A percentile compares a stretch with the other conserved stretches of the same genome.
These are phyloP conservation scores for Zaprionus lineosus DNA, from an alignment of 2,888 invertebrate species.

Conservation along the genomic window DNA sequence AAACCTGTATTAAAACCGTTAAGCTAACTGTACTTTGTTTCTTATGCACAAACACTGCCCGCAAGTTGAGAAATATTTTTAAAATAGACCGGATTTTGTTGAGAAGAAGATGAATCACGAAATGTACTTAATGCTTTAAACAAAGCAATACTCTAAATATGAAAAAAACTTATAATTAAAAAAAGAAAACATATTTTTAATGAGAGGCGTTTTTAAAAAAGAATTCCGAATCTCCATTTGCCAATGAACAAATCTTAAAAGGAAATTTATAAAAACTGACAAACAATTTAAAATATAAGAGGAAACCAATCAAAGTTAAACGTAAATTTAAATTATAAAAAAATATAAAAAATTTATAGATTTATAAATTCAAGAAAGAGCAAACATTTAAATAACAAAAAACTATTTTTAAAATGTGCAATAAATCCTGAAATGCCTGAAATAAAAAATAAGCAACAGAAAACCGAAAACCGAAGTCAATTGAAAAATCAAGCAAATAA, in stretches of 20 bases:
- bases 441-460: slow-evolving; percentile 11
- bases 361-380: no score
- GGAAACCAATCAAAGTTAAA: slow-evolving; percentile 8
- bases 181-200: slow-evolving; percentile 12
- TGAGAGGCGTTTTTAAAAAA: not conserved
- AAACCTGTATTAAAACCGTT: slow-evolving; percentile 11
- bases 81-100: no score
- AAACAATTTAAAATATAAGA: slow-evolving; percentile 3
- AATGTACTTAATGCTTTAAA: slow-evolving; percentile 25
- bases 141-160: no score
- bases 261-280: not conserved
- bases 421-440: slow-evolving; percentile 13
- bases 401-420: slow-evolving; percentile 9
- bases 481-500: slow-evolving; percentile 56
- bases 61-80: not conserved
- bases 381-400: no score
- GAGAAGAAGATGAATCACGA: slow-evolving; percentile 12
- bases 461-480: slow-evolving; percentile 51
- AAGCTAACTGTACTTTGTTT: not conserved
- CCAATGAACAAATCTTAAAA: slow-evolving; percentile 41
- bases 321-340: slow-evolving; percentile 8
- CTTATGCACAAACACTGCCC: slow-evolving; percentile 1
- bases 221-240: slow-evolving; percentile 56
- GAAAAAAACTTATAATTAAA: not conserved
- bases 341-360: not conserved